Base-by-base conservation (phyloP, 2,888 invertebrate genomes). In the Elgonia sp. region DNA sequence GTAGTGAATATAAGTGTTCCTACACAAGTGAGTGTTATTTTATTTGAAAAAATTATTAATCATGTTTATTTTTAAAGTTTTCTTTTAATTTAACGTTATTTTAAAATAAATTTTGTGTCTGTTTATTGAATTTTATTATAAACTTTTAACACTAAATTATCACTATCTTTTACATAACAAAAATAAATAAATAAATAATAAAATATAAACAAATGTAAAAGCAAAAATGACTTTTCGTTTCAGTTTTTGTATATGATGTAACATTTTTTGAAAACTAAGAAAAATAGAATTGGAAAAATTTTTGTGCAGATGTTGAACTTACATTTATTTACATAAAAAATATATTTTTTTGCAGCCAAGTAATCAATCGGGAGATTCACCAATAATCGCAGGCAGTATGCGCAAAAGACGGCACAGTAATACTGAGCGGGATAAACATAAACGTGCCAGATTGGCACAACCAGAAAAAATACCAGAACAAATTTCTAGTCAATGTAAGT, bases 1-100 rank as follows among this genome's bases (percentile, higher is more conserved):
- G 93, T 94, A 37, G 94, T 94, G 20, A 94, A 94, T 89, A 94
- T 94, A 21, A 94, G 93, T 90, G 93, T 94, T 50, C 94, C 94
- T 20, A 90, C 93, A 18, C 92, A 93, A 91, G 93, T 91, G 88
- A 79, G 67, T 65, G n/a, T 20, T 18, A 4, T 63, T 63, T 29
- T 39, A 39, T 21, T 29, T 60, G 29, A 29, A 60, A 55, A 18
- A 40, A 70, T 77, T 40, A 37, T 3, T 73, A 55, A 29, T 18
- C 3, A 57, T 57, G 12, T 62, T 29, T 14, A 14, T 21, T 50
- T 46, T 75, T 10, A 7, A 62, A 16, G 16, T 20, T 50, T 76
- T 53, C 50, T 29, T 39, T 39, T 29, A 57, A n/a, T 73, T 29
- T 53, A 50, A n/a, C 12, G 8, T 57, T 80, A 69, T 37, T 10